These are phyloP conservation scores for Colinus virginianus DNA, from an alignment of 2,113 vertebrate species.

Conservation along the genomic window DNA sequence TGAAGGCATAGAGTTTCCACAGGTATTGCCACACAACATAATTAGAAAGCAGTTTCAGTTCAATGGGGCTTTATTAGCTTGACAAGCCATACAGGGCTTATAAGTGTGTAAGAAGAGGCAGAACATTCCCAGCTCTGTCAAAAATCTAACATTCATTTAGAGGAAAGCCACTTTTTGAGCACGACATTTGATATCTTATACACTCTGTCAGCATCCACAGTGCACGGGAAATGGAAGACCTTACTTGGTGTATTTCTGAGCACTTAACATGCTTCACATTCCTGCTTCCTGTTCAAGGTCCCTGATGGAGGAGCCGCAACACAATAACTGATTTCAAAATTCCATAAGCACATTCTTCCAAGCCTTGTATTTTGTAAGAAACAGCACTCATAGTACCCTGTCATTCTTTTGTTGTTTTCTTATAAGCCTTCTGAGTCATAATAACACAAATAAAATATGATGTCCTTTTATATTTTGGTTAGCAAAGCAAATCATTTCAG, in stretches of 20 bases:
- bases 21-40: conserved; percentile 48
- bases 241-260: background rate
- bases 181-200: background rate
- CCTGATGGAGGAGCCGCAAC: background rate
- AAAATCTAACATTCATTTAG: conserved; percentile 14
- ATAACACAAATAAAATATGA: background rate
- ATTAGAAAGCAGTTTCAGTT: conserved; percentile 65
- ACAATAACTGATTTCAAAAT: background rate
- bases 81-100: conserved; percentile 14
- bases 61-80: conserved; percentile 61
- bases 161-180: background rate
- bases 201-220: background rate
- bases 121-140: conserved; percentile 23
- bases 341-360: background rate
- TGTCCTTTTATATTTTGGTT: background rate
- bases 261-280: background rate
- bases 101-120: conserved; percentile 18
- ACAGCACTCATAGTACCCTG: background rate
- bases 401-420: background rate
- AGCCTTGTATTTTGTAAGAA: background rate
- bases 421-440: background rate
- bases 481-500: conserved; percentile 27
- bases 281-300: background rate
- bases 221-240: background rate
- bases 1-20: conserved; percentile 58